Evolutionary conservation across 2,113 vertebrate species (phyloP), one percentile per base, ranked within the genome.

Genomic region (Brachyistius frenatus): DNA sequence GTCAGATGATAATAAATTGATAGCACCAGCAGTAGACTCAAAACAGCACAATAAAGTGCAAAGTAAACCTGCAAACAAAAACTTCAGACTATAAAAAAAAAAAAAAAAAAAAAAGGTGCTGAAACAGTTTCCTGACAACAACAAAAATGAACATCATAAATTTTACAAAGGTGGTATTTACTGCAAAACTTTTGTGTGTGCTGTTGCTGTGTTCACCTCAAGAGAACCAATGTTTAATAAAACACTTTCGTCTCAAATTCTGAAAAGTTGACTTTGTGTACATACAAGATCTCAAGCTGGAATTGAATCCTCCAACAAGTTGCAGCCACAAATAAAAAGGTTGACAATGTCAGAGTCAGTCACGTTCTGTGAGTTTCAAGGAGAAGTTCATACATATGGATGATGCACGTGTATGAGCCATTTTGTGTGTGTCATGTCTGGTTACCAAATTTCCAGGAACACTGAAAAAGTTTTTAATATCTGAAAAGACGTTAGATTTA

Each of bases 1-100:
- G 33, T 33, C 9, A 66, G 15, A 47, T 65, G 75, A 85, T 58
- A 83, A 41, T 41, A 2, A 33, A 7, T 56, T 75, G 32, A 58
- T 60, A 76, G 61, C 30, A 47, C 54, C 70, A 31, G 33, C 61
- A 41, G 46, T 36, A 50, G 52, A 69, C 35, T 31, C 5, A 62
- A 39, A 73, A 44, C 2, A 60, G 32, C 7, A 62, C 62, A 73
- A 33, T 35, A 11, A 35, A 73, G 70, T 15, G 32, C 13, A 14
- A 76, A 65, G 53, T 10, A 52, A 66, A 61, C 35, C 35, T 14
- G 16, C 31, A 62, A 41, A 66, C 56, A 44, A 49, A 60, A 64
- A 23, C 50, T 30, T 6, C n/a, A 70, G 14, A 16, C 30, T 16
- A 14, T 39, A 56, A 39, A 77, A 67, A 67, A 55, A 15, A 37